Base-by-base conservation (phyloP, 2,113 vertebrate genomes). In the Ictidomys tridecemlineatus region DNA sequence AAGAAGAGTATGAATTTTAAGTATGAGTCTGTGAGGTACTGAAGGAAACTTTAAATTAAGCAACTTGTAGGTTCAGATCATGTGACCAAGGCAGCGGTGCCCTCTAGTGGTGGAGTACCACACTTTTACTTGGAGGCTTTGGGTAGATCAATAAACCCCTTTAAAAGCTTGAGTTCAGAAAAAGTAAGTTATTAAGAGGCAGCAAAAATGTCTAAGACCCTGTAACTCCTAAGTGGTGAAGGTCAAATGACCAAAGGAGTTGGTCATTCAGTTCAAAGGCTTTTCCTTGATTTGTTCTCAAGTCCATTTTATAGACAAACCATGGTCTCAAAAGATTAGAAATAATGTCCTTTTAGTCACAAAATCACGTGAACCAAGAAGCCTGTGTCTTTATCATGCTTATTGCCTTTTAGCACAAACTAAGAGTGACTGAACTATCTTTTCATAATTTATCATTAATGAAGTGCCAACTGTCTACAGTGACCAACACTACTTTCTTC, bases 21-120 rank as follows among this genome's bases (percentile, higher is more conserved):
- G 77, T 48, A 16, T 20, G 39, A 86, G 58, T 63, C 42, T 42
- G 45, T 20, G 4, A 37, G 87, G 37, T 74, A 37, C 3, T 17
- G 1, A 87, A 77, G 5, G 32, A 56, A 30, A 11, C 48, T 56
- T 94, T 65, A 79, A 84, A 85, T 42, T 65, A 51, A 18, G 12
- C 42, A 53, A 84, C 30, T 37, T 63, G 53, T 34, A 79, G 84
- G 56, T 91, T 96, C 63, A 13, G 73, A 96, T 93, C 96, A 97
- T 93, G 95, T 96, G 97, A 97, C 92, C 78, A 74, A 53, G 69
- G 69, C 37, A 69, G 90, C 42, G 63, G 4, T 67, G 90, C 96
- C 97, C 96, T 85, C 97, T 97, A 85, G 95, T 95, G 97, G 96
- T 85, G 1, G 51, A 96, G 53, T 26, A 32, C 34, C 84, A 86